A percentile compares a stretch with the other conserved stretches of the same genome.
phyloP scores from a whole-genome alignment of 2,888 invertebrate genomes.

The Diachrysia chrysitis region DNA sequence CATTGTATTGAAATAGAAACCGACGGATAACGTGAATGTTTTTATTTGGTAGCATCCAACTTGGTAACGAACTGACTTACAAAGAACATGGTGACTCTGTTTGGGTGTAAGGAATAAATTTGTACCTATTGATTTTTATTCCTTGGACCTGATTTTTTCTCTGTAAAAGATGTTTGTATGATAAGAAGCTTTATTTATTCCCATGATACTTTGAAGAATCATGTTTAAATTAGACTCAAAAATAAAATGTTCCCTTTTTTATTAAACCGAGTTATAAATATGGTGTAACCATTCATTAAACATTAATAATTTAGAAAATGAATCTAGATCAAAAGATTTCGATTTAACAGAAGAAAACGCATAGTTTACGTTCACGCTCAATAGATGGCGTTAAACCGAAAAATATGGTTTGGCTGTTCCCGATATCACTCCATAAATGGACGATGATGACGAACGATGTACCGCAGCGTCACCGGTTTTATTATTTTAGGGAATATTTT shows the following conservation, averaged over 20 bases:
- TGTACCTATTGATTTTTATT: no score
- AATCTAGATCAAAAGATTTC: no score
- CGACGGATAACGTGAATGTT: conserved; percentile 42
- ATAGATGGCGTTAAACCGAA: not conserved
- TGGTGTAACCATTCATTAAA: no score
- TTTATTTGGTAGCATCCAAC: conserved; percentile 52
- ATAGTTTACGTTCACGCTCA: not conserved
- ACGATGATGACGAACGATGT: not conserved
- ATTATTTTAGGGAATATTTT: conserved; percentile 4
- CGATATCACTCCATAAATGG: not conserved
- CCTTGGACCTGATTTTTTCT: no score
- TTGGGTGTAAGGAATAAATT: not conserved
- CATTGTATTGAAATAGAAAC: conserved; percentile 64
- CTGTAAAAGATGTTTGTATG: no score
- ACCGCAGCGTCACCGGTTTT: not conserved
- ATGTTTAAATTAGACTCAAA: no score
- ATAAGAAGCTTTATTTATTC: no score
- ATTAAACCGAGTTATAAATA: no score
- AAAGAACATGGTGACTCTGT: not conserved
- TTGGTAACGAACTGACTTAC: conserved; percentile 52
- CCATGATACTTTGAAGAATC: no score
- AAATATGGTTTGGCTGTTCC: not conserved
- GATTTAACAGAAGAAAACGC: not conserved
- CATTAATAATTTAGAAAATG: no score
- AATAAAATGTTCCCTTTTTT: no score